These are phyloP conservation scores for Mionectes macconnelli DNA, from an alignment of 2,113 vertebrate species.

Conservation along the genomic window DNA sequence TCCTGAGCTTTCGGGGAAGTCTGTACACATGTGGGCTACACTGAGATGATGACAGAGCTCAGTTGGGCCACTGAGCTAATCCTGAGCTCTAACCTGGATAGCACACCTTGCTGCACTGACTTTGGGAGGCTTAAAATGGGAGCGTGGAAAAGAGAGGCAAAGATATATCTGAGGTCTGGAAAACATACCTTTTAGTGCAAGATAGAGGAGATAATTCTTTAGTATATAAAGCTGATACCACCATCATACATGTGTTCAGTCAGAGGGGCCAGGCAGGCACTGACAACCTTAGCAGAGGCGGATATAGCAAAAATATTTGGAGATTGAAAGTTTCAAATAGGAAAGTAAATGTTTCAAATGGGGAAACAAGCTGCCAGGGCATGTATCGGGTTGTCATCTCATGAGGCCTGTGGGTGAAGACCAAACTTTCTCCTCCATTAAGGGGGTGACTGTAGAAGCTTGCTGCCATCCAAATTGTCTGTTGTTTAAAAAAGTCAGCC, in stretches of 20 bases:
- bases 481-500: background rate
- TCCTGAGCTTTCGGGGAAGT: background rate
- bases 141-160: background rate
- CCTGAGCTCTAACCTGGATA: background rate
- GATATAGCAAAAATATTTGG: background rate
- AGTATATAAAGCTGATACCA: background rate
- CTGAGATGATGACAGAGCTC: background rate
- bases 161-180: background rate
- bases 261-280: background rate
- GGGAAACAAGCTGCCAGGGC: background rate
- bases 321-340: background rate
- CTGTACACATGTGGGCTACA: background rate
- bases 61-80: background rate
- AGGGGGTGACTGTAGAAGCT: background rate
- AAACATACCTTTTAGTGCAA: background rate
- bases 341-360: background rate
- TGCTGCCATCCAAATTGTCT: background rate
- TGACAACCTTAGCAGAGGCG: background rate
- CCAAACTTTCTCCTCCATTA: background rate
- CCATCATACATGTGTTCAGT: accelerated
- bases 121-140: background rate
- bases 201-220: background rate
- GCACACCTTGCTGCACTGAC: background rate
- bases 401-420: background rate
- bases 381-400: background rate